Evolutionary conservation across 2,797 vertebrate genomes (phyloP).

Genomic region (Malurus leucopterus): DNA sequence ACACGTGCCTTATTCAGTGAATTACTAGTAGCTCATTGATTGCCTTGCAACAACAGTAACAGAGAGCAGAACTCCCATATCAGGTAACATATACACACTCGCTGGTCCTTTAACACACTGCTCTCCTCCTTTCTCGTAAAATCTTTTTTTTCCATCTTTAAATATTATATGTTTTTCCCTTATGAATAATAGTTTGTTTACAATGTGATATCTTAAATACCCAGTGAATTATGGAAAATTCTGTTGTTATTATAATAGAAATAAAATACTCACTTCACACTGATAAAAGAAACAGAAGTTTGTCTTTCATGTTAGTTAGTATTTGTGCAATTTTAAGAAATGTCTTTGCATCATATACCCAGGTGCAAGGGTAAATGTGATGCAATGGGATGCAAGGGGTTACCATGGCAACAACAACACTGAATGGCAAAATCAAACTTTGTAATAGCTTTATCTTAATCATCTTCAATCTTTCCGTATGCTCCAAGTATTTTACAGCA

Average conservation of each 20-base stretch:
- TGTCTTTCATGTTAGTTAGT: not conserved
- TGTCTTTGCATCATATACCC: not conserved
- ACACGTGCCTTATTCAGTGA: not conserved
- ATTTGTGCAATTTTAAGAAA: slow-evolving; percentile 19
- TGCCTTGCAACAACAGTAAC: slow-evolving; percentile 20
- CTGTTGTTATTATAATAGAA: not conserved
- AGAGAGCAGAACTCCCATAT: not conserved
- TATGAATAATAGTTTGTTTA: not conserved
- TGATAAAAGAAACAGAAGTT: slow-evolving; percentile 4
- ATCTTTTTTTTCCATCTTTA: not conserved
- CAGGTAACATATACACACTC: not conserved
- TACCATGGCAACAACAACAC: not conserved
- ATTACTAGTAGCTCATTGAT: slow-evolving; percentile 16
- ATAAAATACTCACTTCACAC: not conserved
- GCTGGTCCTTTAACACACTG: slow-evolving; percentile 36
- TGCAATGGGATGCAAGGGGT: not conserved
- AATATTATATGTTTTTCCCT: not conserved
- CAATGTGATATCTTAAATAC: not conserved
- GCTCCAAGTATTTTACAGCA: not conserved
- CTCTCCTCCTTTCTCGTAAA: not conserved
- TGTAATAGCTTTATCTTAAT: slow-evolving; percentile 9
- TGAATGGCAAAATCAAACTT: slow-evolving; percentile 12
- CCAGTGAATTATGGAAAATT: not conserved
- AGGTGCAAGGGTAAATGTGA: not conserved
- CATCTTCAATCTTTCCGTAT: slow-evolving; percentile 15